phyloP scores from a whole-genome alignment of 2,113 vertebrate species.

The Halcyon senegalensis region DNA sequence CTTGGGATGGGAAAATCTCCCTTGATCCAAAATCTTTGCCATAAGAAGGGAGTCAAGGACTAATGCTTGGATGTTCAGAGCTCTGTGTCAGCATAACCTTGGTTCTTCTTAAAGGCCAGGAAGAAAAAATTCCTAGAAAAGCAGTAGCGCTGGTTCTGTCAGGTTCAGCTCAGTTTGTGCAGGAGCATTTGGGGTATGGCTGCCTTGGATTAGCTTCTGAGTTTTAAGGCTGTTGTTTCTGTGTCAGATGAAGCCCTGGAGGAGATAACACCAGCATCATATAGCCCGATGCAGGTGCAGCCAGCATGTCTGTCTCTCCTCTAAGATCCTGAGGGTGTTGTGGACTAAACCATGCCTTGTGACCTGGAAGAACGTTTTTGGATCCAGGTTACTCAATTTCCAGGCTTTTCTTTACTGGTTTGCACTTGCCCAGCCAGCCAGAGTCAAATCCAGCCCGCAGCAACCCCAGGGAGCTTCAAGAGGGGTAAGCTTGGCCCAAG shows the following conservation, averaged over 20 bases:
- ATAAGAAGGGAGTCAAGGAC: not conserved
- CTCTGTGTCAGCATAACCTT: not conserved
- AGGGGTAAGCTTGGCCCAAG: not conserved
- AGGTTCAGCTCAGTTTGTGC: rapidly evolving
- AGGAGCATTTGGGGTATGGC: rapidly evolving
- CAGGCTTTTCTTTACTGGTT: not conserved
- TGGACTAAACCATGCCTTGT: not conserved
- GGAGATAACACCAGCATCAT: not conserved
- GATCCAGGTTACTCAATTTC: not conserved
- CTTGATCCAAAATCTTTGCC: not conserved
- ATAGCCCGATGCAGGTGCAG: not conserved
- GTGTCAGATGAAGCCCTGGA: not conserved
- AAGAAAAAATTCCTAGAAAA: not conserved
- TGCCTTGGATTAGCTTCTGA: not conserved
- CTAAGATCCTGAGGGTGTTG: not conserved
- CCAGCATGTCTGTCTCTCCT: not conserved
- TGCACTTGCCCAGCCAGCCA: not conserved
- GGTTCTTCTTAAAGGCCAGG: not conserved
- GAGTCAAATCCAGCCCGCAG: not conserved
- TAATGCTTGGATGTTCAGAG: not conserved
- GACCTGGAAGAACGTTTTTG: not conserved
- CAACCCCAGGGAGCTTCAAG: not conserved
- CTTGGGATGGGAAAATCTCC: not conserved
- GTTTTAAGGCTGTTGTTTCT: not conserved
- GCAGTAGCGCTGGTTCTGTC: not conserved